Evolutionary conservation across 2,888 invertebrate genomes (phyloP), one percentile per base, ranked within the genome.

Genomic region (Amitus sp.): DNA sequence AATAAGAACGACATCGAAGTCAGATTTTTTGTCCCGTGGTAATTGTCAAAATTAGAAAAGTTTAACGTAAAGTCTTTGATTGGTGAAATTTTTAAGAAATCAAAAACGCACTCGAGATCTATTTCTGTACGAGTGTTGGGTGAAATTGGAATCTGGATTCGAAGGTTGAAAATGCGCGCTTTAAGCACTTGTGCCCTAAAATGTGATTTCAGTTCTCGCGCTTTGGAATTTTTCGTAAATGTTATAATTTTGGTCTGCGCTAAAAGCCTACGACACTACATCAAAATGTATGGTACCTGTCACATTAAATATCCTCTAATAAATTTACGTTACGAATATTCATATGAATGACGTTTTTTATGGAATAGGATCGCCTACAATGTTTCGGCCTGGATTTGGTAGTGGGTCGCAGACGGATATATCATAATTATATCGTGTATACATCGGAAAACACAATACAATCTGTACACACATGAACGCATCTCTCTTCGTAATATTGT

Each of bases 201-300:
- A 63, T 59, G 54, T 59, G 55, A 63, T 63, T 54, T 43, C 18
- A 59, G 55, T 63, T 53, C 54, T 59, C 51, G 47, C 47, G 55
- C 54, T 46, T 51, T 30, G 5, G n/a, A 46, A 27, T 40, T 49
- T 49, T 40, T 17, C 18, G 45, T 27, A 27, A 20, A 17, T 19
- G 18, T 27, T 19, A 23, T 20, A n/a, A 20, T 27, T 42, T 20
- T 43, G 61, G 52, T 65, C 61, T 61, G 61, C 58, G 65, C 61
- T 65, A 65, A 62, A 65, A 65, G 61, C 61, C 61, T 65, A 65
- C 65, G 58, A 62, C 61, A 58, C 65, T 65, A 58, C 65, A 65
- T 61, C 55, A 62, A 65, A 65, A 61, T 58, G 60, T 57, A 60
- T 33, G 59, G 61, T 65, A 65, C 51, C 58, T 65, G 65, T 61